Percentiles rank a stretch among this genome's conserved stretches.
phyloP scores from a whole-genome alignment of 2,888 invertebrate species.

The Ariolimax columbianus region DNA sequence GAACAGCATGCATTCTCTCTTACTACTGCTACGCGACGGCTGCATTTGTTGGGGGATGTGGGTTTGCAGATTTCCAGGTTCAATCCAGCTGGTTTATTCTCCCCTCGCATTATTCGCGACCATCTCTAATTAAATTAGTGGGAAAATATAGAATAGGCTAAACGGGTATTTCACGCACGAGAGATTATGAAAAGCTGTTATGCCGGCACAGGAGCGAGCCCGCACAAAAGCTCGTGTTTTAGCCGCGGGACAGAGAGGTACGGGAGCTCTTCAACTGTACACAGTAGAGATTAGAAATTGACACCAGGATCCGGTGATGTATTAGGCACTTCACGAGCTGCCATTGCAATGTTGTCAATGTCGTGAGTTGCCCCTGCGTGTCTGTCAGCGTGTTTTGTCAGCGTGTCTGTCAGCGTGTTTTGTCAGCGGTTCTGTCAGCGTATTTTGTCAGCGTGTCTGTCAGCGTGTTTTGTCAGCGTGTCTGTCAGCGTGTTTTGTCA shows the following conservation, averaged over 20 bases:
- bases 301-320: conserved; percentile 50
- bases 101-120: conserved; percentile 28
- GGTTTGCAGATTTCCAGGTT: conserved; percentile 2
- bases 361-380: not conserved
- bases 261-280: conserved; percentile 44
- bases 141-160: conserved; percentile 54
- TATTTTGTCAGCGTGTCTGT: too few species aligned
- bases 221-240: conserved; percentile 54
- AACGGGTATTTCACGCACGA: conserved; percentile 54
- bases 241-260: conserved; percentile 32
- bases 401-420: not conserved
- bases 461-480: too few species aligned
- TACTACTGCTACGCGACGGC: not conserved
- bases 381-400: not conserved
- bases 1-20: not conserved
- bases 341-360: not conserved
- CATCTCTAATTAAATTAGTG: conserved; percentile 59
- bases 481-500: too few species aligned
- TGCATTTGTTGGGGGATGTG: not conserved
- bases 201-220: conserved; percentile 36
- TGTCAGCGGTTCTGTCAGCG: too few species aligned
- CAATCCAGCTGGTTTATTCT: conserved; percentile 31
- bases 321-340: conserved; percentile 29
- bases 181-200: conserved; percentile 55
- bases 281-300: conserved; percentile 50